Conservation (phyloP, 2,797 vertebrate species). For the Gastrophryne carolinensis region DNA sequence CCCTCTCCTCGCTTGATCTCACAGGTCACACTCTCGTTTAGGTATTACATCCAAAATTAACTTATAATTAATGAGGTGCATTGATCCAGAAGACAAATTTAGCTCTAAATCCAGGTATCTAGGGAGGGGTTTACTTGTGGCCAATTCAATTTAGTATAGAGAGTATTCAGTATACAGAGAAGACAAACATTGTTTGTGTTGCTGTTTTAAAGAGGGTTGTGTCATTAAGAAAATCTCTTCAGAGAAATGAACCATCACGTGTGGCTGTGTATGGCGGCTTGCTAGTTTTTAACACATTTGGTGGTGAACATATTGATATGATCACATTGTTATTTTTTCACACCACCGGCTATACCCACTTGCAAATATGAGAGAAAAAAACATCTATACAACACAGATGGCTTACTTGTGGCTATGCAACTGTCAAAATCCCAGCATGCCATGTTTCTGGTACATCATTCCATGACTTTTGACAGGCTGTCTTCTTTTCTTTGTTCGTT, state of each 20-base stretch:
- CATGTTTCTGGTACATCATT: no score
- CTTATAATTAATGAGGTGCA: slow-evolving; percentile 14
- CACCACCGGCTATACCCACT: no score
- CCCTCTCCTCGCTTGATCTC: not conserved
- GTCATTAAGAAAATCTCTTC: no score
- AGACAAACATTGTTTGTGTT: not conserved
- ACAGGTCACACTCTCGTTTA: slow-evolving; percentile 5
- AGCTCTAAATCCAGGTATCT: not conserved
- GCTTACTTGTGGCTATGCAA: no score
- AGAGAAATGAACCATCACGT: not conserved
- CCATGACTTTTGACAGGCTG: no score
- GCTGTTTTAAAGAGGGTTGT: no score
- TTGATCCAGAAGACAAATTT: slow-evolving; percentile 6
- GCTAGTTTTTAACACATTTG: not conserved
- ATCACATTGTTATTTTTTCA: no score
- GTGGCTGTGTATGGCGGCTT: not conserved
- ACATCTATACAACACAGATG: no score
- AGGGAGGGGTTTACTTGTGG: not conserved
- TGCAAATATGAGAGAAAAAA: no score
- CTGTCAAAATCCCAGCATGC: no score
- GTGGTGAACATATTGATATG: not conserved
- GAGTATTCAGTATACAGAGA: not conserved
- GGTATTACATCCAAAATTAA: slow-evolving; percentile 29
- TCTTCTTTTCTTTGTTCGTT: no score
- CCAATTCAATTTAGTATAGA: no score